Conservation (phyloP, 2,113 vertebrate species). For the Lophius piscatorius region DNA sequence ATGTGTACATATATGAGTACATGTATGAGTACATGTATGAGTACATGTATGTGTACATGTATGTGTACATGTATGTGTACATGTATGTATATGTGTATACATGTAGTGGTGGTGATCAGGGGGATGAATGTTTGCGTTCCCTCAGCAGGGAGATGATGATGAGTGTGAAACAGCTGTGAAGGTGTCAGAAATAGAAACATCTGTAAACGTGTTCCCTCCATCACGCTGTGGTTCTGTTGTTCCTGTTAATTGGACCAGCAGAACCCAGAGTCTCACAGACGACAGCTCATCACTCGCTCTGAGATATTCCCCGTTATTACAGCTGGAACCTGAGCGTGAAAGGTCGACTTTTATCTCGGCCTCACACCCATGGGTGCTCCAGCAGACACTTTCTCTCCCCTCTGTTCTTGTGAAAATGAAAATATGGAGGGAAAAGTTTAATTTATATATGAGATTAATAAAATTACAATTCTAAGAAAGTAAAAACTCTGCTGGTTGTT, state of each 20-base stretch:
- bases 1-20: too few species aligned
- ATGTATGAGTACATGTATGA: too few species aligned
- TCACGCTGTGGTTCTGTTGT: slow-evolving; percentile 33
- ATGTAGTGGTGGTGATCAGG: too few species aligned
- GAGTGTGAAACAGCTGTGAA: too few species aligned
- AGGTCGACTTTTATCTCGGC: slow-evolving; percentile 62
- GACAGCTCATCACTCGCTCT: slow-evolving; percentile 60
- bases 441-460: slow-evolving; percentile 12
- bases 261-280: slow-evolving; percentile 51
- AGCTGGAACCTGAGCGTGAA: slow-evolving; percentile 41
- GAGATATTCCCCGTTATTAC: slow-evolving; percentile 64
- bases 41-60: too few species aligned
- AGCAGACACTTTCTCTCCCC: background rate
- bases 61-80: too few species aligned
- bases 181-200: slow-evolving; percentile 17
- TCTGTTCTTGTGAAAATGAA: slow-evolving; percentile 39
- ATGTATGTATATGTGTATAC: too few species aligned
- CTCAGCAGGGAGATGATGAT: too few species aligned
- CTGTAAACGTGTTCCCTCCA: slow-evolving; percentile 19
- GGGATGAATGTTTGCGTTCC: too few species aligned
- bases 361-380: slow-evolving; percentile 7
- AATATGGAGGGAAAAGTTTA: slow-evolving; percentile 15
- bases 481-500: slow-evolving; percentile 4
- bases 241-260: slow-evolving; percentile 56
- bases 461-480: slow-evolving; percentile 46